Percentiles rank a stretch among this genome's conserved stretches.
Evolutionary conservation across 2,113 vertebrate species (phyloP).

Genomic region (Pituophis catenifer): DNA sequence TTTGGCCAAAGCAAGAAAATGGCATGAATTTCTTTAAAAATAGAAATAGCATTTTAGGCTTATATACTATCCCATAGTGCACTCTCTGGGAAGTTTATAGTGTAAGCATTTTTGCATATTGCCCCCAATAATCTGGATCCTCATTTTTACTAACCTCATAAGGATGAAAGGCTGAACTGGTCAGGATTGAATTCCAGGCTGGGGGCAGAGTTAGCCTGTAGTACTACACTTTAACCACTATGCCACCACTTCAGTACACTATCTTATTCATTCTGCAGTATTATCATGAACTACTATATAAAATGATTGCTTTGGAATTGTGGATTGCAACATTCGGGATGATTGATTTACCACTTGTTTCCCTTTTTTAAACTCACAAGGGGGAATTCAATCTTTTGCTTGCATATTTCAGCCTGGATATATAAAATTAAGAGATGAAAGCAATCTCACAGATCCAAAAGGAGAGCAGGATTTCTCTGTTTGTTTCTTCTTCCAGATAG

Average conservation of each 20-base stretch:
- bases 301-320: background rate
- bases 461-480: too few relatives aligned
- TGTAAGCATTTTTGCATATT: too few relatives aligned
- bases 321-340: background rate
- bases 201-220: too few relatives aligned
- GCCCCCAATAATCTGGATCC: too few relatives aligned
- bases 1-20: background rate
- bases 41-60: too few relatives aligned
- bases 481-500: background rate
- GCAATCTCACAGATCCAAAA: background rate
- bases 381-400: background rate
- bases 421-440: background rate
- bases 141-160: too few relatives aligned
- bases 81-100: too few relatives aligned
- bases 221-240: too few relatives aligned
- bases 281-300: background rate
- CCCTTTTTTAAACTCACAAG: background rate
- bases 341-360: background rate
- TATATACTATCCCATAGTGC: too few relatives aligned
- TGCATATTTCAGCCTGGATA: background rate
- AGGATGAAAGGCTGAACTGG: too few relatives aligned
- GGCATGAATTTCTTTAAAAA: background rate
- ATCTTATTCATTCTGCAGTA: background rate
- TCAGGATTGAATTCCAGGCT: too few relatives aligned
- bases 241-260: background rate